phyloP scores from a whole-genome alignment of 2,888 invertebrate genomes.

The Cataglyphis albicans region DNA sequence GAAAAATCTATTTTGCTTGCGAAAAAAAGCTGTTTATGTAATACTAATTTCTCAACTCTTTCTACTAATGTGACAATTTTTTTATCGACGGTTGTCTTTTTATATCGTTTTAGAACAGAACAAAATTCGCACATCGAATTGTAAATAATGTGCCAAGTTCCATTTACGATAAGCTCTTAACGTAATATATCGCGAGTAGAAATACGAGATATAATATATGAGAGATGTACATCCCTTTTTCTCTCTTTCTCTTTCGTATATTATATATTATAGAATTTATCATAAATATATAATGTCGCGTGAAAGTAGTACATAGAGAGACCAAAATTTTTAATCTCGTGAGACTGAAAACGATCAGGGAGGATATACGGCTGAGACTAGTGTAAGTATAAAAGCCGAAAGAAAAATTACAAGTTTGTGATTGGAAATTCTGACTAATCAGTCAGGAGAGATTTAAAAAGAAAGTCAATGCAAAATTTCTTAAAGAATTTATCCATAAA shows the following conservation, averaged over 20 bases:
- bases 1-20: constrained; percentile 22
- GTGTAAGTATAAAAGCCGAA: constrained; percentile 9
- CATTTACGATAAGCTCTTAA: constrained; percentile 1
- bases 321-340: constrained; percentile 66
- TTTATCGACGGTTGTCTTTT: constrained; percentile 68
- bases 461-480: constrained; percentile 3
- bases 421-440: not conserved
- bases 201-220: not conserved
- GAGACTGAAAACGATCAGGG: constrained; percentile 59
- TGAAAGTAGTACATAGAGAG: constrained; percentile 55
- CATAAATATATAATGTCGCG: constrained; percentile 7
- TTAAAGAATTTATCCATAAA: constrained; percentile 3
- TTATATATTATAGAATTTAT: constrained; percentile 23
- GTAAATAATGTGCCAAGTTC: constrained; percentile 55
- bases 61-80: constrained; percentile 60
- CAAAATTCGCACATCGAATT: constrained; percentile 67
- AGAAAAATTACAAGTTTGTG: not conserved
- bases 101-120: constrained; percentile 68
- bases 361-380: constrained; percentile 2
- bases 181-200: constrained; percentile 5
- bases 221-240: not conserved
- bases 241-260: not conserved
- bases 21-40: constrained; percentile 57
- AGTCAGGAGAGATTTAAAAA: not conserved
- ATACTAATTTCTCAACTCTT: constrained; percentile 71